Evolutionary conservation across 35 echinoderm and acorn worm genomes (phyloP), one percentile per base, ranked within the genome.

Genomic region (Ptychodera flava): DNA sequence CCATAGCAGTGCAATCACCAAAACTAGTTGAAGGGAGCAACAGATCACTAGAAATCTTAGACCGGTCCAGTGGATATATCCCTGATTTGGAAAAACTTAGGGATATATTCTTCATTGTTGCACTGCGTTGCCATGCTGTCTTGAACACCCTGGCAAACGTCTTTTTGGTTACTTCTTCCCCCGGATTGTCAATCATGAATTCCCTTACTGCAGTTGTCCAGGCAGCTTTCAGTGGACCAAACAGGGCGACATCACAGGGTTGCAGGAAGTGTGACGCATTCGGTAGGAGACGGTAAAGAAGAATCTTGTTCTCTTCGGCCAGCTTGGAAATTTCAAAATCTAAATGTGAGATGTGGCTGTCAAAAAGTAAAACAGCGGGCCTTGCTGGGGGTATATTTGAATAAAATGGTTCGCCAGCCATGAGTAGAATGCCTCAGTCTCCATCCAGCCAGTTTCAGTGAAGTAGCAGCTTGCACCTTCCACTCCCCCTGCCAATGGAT

Each of bases 121-220:
- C 36, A 45, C 31, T 33, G 29, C 85, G 32, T 85, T 85, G 31
- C 89, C 89, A 90, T 0, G 89, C 53, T 33, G 29, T 83, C 16
- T 36, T 52, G 34, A 91, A 91, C 35, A 91, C 89, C 6, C 34
- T 35, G 31, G 83, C 33, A 81, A 91, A 91, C 0, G 89, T 84
- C 37, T 90, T 37, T 81, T 93, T 93, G 1, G 87, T 93, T 16
- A 93, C 91, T 77, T 85, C 81, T 77, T 85, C 76, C 16, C 92
- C 92, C 31, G 84, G 83, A 38, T 93, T 16, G 1, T 34, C 22
- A 30, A 81, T 1, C 78, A 85, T 83, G 34, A 82, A 93, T 16
- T 87, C 30, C 1, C 37, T 77, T 31, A 87, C 87, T 14, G 28
- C 35, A n/a, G 84, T 79, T 22, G 16, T 75, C 87, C 76, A 92